Percentiles rank a stretch among this genome's conserved stretches.
Conservation (phyloP, 2,113 vertebrate species). For the Syngnathus scovelli region DNA sequence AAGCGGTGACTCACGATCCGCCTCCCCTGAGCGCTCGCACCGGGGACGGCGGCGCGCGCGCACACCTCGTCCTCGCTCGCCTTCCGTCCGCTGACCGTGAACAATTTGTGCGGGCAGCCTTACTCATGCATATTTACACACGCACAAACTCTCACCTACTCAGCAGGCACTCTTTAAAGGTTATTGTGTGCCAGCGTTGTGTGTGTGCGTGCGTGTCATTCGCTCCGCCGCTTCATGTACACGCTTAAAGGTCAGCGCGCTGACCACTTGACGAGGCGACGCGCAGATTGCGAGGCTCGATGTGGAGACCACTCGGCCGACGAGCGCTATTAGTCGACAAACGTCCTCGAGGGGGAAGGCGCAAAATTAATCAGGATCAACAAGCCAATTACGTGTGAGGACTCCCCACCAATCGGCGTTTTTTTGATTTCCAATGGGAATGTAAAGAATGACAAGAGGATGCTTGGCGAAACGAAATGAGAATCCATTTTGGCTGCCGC, state of each 20-base stretch:
- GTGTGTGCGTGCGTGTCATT: conserved; percentile 39
- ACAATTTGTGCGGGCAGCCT: conserved; percentile 66
- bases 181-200: conserved; percentile 39
- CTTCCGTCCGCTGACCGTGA: conserved; percentile 66
- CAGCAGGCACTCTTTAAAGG: conserved; percentile 60
- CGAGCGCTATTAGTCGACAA: conserved; percentile 29
- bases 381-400: conserved; percentile 28
- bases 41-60: conserved; percentile 17
- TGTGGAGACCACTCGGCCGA: conserved; percentile 44
- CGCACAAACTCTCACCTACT: conserved; percentile 58
- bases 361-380: conserved; percentile 25
- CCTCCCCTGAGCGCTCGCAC: conserved; percentile 46
- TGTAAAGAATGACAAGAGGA: too few relatives aligned
- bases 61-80: conserved; percentile 34
- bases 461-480: neutral
- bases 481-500: conserved; percentile 46
- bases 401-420: too few relatives aligned
- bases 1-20: conserved; percentile 67
- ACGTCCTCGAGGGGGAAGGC: neutral
- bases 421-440: too few relatives aligned
- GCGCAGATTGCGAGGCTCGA: conserved; percentile 51
- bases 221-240: conserved; percentile 39
- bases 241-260: conserved; percentile 63
- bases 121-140: conserved; percentile 72
- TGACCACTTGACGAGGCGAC: conserved; percentile 44